phyloP scores from a whole-genome alignment of 1,140 invertebrate species.

The Argopecten irradians region DNA sequence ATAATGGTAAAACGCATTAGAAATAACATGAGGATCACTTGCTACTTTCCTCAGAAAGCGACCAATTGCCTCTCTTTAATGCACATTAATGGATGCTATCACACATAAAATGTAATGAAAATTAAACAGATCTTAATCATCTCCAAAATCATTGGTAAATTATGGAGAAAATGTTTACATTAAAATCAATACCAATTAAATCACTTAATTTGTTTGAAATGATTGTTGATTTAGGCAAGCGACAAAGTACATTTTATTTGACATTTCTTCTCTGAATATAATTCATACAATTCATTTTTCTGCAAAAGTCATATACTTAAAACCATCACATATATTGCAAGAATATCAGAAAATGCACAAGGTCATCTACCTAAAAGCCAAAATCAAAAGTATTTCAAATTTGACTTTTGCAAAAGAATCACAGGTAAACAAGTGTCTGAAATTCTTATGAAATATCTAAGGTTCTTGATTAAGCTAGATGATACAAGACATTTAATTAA shows the following conservation, averaged over 20 bases:
- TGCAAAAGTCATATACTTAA: too few relatives aligned
- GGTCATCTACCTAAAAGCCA: neutral
- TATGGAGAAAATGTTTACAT: neutral
- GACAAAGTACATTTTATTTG: neutral
- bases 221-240: neutral
- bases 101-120: neutral
- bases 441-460: neutral
- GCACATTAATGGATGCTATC: neutral
- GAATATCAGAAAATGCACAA: neutral
- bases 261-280: neutral
- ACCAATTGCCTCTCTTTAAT: neutral
- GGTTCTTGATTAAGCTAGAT: neutral
- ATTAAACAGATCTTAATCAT: too few relatives aligned
- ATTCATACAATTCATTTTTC: neutral
- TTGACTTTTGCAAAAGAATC: neutral
- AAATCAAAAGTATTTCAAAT: constrained; percentile 6
- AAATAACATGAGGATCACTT: neutral
- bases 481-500: neutral
- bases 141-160: neutral
- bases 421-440: neutral
- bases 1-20: neutral
- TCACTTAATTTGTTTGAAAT: neutral
- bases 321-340: neutral
- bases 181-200: neutral
- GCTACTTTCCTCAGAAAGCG: neutral